Evolutionary conservation across 2,113 vertebrate genomes (phyloP).

Genomic region (Vidua macroura): DNA sequence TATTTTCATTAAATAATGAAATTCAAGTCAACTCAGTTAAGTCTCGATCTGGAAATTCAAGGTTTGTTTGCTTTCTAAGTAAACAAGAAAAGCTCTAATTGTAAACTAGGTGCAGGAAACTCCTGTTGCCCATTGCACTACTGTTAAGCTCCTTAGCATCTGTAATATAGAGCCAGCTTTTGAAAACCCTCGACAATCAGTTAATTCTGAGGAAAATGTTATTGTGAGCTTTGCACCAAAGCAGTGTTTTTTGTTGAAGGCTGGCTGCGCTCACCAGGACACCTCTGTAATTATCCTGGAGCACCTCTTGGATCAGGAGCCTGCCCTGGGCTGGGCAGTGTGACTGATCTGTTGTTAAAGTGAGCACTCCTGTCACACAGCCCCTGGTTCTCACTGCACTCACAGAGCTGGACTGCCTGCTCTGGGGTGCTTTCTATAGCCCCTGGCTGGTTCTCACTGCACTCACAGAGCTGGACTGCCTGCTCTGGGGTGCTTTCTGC

Average conservation of each 20-base stretch:
- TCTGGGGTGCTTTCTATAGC: neutral
- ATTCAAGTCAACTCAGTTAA: neutral
- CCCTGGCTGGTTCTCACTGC: neutral
- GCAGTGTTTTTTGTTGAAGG: neutral
- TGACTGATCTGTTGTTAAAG: neutral
- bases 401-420: fast-evolving
- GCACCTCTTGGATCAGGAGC: neutral
- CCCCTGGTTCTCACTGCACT: neutral
- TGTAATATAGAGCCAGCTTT: neutral
- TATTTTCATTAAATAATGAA: neutral
- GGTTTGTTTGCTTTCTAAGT: neutral
- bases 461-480: fast-evolving
- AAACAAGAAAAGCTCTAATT: neutral
- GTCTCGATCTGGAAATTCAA: neutral
- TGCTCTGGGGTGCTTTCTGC: neutral
- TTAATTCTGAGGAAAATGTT: neutral
- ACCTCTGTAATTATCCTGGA: neutral
- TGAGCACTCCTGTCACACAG: neutral
- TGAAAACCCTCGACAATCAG: neutral
- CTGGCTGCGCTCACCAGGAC: neutral
- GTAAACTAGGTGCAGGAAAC: neutral
- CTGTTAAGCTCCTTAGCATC: neutral
- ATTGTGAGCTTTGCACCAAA: neutral
- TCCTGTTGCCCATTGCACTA: neutral
- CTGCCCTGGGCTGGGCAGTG: neutral